These are phyloP conservation scores for Drosophila formosana DNA, from an alignment of 2,888 invertebrate genomes.

Conservation along the genomic window DNA sequence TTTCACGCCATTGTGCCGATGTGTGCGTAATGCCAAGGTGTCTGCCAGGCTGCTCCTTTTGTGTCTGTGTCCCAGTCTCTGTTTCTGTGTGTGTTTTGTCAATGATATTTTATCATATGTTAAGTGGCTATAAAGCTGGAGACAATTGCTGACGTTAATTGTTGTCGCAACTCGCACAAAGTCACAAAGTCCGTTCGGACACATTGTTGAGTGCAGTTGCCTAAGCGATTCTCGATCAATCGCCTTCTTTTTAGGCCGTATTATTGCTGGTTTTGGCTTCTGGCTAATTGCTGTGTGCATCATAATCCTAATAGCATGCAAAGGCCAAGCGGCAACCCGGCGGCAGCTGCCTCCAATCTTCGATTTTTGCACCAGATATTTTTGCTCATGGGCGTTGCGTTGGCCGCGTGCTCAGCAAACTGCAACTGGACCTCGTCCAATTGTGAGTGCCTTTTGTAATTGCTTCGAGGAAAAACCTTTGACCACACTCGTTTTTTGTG, in stretches of 20 bases:
- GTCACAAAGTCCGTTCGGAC: slow-evolving; percentile 47
- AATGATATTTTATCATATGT: slow-evolving; percentile 79
- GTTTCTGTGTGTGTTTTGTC: slow-evolving; percentile 35
- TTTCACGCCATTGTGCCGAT: slow-evolving; percentile 67
- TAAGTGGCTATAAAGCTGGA: slow-evolving; percentile 82
- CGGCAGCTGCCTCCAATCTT: slow-evolving; percentile 22
- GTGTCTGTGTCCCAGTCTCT: slow-evolving; percentile 2
- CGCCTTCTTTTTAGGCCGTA: slow-evolving; percentile 49
- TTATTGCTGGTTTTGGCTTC: slow-evolving; percentile 66
- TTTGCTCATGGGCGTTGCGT: slow-evolving; percentile 56
- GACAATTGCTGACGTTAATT: slow-evolving; percentile 72
- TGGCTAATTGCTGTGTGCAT: slow-evolving; percentile 68
- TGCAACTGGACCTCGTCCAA: slow-evolving; percentile 6
- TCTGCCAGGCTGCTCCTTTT: slow-evolving; percentile 42
- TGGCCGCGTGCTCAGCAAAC: slow-evolving; percentile 64
- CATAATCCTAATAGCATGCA: slow-evolving; percentile 31
- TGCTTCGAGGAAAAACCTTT: slow-evolving; percentile 49
- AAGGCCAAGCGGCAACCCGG: slow-evolving; percentile 31
- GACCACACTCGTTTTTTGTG: slow-evolving; percentile 71
- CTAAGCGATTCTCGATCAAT: slow-evolving; percentile 37
- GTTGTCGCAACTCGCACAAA: slow-evolving; percentile 47
- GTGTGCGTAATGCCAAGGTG: slow-evolving; percentile 57
- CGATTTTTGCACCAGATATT: slow-evolving; percentile 49
- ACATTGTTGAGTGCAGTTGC: slow-evolving; percentile 53
- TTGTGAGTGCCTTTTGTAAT: slow-evolving; percentile 36